Percentiles rank a stretch among this genome's conserved stretches.
phyloP scores from a whole-genome alignment of 2,113 vertebrate genomes.

The Psilopsiagon aurifrons region DNA sequence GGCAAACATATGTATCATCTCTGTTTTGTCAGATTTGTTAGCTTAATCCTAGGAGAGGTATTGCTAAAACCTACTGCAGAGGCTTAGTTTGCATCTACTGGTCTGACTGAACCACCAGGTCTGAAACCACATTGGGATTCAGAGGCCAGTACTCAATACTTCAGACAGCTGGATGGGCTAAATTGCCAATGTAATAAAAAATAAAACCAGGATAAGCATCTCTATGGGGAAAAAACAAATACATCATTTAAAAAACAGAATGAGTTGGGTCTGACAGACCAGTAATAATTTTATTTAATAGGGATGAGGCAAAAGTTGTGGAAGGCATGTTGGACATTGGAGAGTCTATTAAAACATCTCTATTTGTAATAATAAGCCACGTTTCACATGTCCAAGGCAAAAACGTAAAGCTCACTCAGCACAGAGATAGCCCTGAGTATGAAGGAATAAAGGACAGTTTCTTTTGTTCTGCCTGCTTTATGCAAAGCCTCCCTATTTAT shows the following conservation, averaged over 20 bases:
- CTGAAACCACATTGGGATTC: rapidly evolving
- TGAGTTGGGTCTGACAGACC: neutral
- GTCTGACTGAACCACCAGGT: neutral
- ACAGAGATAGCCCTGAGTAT: neutral
- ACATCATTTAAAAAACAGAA: neutral
- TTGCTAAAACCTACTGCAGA: neutral
- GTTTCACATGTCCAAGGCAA: neutral
- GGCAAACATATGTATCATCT: neutral
- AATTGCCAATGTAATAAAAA: neutral
- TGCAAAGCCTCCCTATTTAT: neutral
- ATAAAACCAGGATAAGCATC: neutral
- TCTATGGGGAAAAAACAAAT: neutral
- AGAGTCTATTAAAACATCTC: neutral
- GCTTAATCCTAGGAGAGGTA: neutral
- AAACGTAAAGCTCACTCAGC: neutral
- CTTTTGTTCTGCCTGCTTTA: neutral
- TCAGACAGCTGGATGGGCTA: neutral
- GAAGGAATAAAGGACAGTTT: neutral
- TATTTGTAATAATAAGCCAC: neutral
- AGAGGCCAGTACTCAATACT: neutral
- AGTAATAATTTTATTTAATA: neutral
- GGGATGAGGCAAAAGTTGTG: neutral
- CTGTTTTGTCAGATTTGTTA: neutral
- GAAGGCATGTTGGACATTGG: neutral
- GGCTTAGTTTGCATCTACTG: neutral